A percentile compares a stretch with the other conserved stretches of the same genome.
phyloP scores from a whole-genome alignment of 2,113 vertebrate genomes.

The Crotophaga sulcirostris region DNA sequence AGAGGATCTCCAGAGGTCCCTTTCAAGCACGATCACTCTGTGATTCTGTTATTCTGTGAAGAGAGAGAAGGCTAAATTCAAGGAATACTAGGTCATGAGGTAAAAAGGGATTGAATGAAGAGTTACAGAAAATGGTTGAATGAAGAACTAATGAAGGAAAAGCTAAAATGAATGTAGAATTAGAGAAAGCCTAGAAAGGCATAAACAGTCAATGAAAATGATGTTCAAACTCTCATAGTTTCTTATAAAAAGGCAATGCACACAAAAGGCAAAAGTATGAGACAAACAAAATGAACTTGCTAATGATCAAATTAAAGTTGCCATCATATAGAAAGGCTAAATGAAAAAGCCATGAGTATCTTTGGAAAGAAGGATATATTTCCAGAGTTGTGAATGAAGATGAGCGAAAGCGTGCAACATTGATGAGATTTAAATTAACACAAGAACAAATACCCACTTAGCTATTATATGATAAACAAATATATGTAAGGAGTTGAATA shows the following conservation, averaged over 20 bases:
- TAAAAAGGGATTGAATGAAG: background rate
- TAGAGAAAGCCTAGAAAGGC: background rate
- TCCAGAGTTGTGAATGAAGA: background rate
- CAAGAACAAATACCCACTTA: background rate
- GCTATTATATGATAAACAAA: background rate
- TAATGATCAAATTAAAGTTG: background rate
- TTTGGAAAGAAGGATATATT: background rate
- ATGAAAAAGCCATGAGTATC: background rate
- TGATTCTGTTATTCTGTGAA: background rate
- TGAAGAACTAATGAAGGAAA: conserved; percentile 15
- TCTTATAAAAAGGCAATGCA: background rate
- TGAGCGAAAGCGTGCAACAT: background rate
- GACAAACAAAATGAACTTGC: background rate
- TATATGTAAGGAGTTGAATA: background rate
- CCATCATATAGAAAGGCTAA: background rate
- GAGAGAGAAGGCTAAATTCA: background rate
- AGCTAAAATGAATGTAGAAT: background rate
- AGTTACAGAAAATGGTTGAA: background rate
- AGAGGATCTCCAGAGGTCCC: too few species aligned
- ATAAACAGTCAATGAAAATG: background rate
- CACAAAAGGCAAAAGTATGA: background rate
- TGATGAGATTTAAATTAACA: background rate
- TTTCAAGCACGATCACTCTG: too few species aligned
- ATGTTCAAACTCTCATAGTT: background rate
- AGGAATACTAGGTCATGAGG: background rate